Percentiles rank a stretch among this genome's conserved stretches.
Evolutionary conservation across 2,113 vertebrate species (phyloP).

Genomic region (Mungos mungo): DNA sequence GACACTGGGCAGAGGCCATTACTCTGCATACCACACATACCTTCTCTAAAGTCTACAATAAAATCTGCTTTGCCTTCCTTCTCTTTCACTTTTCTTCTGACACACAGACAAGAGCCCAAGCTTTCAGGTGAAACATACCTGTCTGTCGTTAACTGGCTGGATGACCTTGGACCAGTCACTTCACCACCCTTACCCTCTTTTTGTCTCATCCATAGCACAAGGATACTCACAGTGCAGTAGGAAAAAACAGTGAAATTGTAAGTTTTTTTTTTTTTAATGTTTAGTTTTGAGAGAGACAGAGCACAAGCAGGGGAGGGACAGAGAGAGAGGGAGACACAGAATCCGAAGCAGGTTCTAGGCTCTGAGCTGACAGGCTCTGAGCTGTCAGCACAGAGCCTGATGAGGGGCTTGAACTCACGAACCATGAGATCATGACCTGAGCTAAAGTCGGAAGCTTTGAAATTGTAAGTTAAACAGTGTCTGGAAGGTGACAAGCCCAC

Average conservation of each 20-base stretch:
- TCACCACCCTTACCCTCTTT: not conserved
- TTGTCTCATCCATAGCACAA: not conserved
- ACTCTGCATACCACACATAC: not conserved
- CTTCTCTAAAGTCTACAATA: not conserved
- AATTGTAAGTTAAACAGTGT: not conserved
- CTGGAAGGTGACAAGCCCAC: not conserved
- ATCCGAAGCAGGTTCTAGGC: no score
- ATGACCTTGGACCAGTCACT: not conserved
- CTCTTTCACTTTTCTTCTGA: not conserved
- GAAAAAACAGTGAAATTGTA: not conserved
- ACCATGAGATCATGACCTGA: no score
- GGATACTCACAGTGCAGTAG: not conserved
- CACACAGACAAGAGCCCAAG: not conserved
- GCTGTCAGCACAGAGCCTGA: no score
- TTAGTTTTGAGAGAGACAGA: no score
- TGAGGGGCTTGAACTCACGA: no score
- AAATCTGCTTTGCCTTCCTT: not conserved
- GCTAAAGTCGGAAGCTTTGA: not conserved
- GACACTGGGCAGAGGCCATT: not conserved
- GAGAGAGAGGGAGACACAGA: no score
- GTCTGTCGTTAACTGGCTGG: not conserved
- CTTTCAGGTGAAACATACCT: not conserved
- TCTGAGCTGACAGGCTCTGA: no score
- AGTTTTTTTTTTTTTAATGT: no score
- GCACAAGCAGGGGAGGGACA: no score